A percentile compares a stretch with the other conserved stretches of the same genome.
phyloP scores from a whole-genome alignment of 1,140 invertebrate genomes.

The Gonioctena quinquepunctata region DNA sequence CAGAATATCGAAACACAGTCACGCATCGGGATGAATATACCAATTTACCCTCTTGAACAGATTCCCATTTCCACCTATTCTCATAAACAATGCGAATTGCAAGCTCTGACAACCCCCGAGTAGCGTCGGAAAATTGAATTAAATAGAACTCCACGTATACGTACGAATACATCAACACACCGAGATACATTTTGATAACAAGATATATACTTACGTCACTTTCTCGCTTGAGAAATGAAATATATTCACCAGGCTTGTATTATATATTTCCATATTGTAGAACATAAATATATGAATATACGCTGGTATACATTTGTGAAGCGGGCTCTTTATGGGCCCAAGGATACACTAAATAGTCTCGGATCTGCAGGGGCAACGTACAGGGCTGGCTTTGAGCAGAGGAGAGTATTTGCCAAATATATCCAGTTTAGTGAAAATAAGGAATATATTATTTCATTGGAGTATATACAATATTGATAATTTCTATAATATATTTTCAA shows the following conservation, averaged over 20 bases:
- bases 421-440: too few species aligned
- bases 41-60: too few species aligned
- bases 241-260: neutral
- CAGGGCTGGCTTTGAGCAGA: neutral
- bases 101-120: neutral
- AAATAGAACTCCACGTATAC: neutral
- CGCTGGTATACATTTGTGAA: conserved; percentile 6
- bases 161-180: neutral
- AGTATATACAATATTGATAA: too few species aligned
- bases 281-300: conserved; percentile 9
- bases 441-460: too few species aligned
- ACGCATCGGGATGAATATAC: too few species aligned
- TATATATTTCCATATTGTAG: conserved; percentile 11
- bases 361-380: neutral
- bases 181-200: neutral
- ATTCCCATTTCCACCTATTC: too few species aligned
- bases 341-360: conserved; percentile 6
- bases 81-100: too few species aligned
- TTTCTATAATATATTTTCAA: too few species aligned
- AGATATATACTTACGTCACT: neutral
- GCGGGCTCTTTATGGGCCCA: conserved; percentile 5
- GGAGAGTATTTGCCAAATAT: too few species aligned
- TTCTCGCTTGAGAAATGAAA: neutral
- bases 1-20: too few species aligned
- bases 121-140: neutral